Base-by-base conservation (phyloP, 2,888 invertebrate species). In the Phaedon cochleariae region DNA sequence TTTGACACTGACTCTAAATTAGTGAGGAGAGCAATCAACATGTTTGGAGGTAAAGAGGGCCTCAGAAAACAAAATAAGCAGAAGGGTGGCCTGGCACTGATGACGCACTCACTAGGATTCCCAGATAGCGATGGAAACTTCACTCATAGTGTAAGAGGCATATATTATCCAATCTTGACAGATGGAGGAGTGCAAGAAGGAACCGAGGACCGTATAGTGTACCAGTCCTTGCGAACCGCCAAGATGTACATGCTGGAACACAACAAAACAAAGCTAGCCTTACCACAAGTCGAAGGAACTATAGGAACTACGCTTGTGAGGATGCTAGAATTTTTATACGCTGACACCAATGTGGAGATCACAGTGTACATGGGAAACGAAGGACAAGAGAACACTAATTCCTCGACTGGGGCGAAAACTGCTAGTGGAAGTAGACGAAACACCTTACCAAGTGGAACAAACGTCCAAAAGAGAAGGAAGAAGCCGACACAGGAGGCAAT, bases 41-140 rank as follows among this genome's bases (percentile, higher is more conserved):
- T 29, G 18, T 54, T 67, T 37, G 64, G 64, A 34, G 64, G 64
- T 1, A 53, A 54, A 20, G 59, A 62, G 10, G 62, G 58, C 6
- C 68, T 63, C 15, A 15, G 29, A 12, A 62, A 55, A 26, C 68
- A 68, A 51, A 49, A 45, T 10, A 66, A 57, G 31, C 22, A 10
- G 26, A 20, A 55, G 29, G 68, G 68, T 0, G 67, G 58, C 37
- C 61, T 61, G 9, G 68, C 70, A 12, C 65, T 63, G 63, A 71
- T 67, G 69, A n/a, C 49, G 1, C 64, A 67, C 17, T 49, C 67
- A 6, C 52, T 70, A 12, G 65, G 69, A 20, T 68, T 70, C 21
- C 69, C 71, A 4, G 65, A 71, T 22, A 49, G 58, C 12, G 65
- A 66, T 10, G 68, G 70, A 17, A 65, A 73, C 15, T 29, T 68